Evolutionary conservation across 2,888 invertebrate species (phyloP).

Genomic region (Coronaproctus castanopsis): DNA sequence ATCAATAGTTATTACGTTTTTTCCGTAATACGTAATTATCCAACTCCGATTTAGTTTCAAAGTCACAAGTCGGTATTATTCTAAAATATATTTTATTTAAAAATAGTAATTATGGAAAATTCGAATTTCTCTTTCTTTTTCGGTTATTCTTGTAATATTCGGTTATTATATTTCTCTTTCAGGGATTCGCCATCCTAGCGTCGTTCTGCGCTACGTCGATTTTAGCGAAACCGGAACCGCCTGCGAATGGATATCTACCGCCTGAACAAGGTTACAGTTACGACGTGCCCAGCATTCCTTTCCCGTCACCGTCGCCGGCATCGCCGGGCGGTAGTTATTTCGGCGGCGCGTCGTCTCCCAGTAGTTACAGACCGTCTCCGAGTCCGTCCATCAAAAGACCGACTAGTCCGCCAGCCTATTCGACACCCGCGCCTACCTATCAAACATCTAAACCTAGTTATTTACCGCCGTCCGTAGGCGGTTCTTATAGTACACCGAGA

Average conservation of each 20-base stretch:
- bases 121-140: too few species aligned
- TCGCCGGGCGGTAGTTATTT: conserved; percentile 8
- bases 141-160: too few species aligned
- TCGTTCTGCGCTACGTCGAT: conserved; percentile 8
- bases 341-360: conserved; percentile 23
- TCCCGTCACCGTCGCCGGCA: conserved; percentile 21
- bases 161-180: too few species aligned
- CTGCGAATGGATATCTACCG: conserved; percentile 45
- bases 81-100: too few species aligned
- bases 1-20: too few species aligned
- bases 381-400: conserved; percentile 6
- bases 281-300: conserved; percentile 41
- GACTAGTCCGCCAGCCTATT: conserved; percentile 12
- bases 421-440: conserved; percentile 14
- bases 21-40: too few species aligned
- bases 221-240: conserved; percentile 16
- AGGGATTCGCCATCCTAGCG: conserved; percentile 4
- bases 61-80: too few species aligned
- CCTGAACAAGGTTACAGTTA: conserved; percentile 53
- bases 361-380: conserved; percentile 17
- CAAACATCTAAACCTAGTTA: conserved; percentile 11
- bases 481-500: conserved; percentile 9
- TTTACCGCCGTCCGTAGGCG: conserved; percentile 8
- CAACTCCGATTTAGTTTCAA: too few species aligned
- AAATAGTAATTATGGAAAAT: too few species aligned